Conservation (phyloP, 2,113 vertebrate species). For the Haemorhous mexicanus region DNA sequence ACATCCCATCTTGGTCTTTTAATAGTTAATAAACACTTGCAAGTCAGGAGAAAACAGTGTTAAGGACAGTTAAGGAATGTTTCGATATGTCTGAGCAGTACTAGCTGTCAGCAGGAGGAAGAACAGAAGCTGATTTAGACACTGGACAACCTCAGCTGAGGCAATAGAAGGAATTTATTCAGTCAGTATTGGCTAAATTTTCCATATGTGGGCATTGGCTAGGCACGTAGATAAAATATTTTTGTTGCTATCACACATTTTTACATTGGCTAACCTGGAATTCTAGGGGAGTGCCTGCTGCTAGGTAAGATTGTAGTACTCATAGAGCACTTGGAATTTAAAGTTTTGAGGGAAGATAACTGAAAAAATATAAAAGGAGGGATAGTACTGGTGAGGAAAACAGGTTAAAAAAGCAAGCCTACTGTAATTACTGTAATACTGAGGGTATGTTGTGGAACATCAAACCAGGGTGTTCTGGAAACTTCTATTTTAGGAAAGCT, state of each 20-base stretch:
- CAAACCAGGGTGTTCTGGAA: background rate
- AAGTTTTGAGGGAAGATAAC: background rate
- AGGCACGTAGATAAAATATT: background rate
- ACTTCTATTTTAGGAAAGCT: background rate
- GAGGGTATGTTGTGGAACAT: background rate
- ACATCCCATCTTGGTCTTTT: background rate
- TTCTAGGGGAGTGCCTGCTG: background rate
- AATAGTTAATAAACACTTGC: background rate
- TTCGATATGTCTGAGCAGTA: background rate
- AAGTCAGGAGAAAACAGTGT: background rate
- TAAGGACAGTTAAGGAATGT: background rate
- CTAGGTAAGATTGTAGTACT: background rate
- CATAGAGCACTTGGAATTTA: background rate
- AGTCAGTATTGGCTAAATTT: background rate
- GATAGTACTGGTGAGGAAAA: rapidly evolving
- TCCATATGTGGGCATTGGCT: background rate
- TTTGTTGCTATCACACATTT: background rate
- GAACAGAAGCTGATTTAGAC: background rate
- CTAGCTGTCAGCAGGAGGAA: background rate
- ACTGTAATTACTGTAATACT: background rate
- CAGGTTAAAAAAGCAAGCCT: background rate
- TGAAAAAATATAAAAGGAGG: background rate
- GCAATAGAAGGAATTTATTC: background rate
- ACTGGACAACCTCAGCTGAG: background rate
- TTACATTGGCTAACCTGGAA: background rate